phyloP scores from a whole-genome alignment of 2,113 vertebrate species.

The Myotis lucifugus region DNA sequence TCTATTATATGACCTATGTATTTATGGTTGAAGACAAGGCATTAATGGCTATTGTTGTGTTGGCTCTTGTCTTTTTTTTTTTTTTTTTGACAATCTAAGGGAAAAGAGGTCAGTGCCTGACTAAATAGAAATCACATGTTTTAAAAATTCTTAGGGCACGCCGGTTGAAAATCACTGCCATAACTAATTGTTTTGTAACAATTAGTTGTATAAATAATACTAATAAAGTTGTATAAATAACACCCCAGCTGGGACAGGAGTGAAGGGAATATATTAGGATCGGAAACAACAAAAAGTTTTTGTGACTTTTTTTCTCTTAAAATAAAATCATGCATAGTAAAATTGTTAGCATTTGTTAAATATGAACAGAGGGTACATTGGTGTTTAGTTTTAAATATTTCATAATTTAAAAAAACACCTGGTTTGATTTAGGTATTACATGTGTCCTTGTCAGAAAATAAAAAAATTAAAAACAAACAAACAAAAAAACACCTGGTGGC shows the following conservation, averaged over 20 bases:
- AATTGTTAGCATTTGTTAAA: conserved; percentile 1
- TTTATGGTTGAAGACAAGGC: neutral
- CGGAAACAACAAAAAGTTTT: neutral
- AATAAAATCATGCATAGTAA: neutral
- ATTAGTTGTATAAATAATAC: neutral
- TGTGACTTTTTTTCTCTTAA: neutral
- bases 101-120: neutral
- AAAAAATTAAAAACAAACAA: too few species aligned
- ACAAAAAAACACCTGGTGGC: neutral
- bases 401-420: neutral
- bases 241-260: neutral
- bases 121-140: neutral
- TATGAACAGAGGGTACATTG: neutral
- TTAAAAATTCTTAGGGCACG: neutral
- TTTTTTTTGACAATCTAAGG: neutral
- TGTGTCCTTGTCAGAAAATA: too few species aligned
- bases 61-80: neutral
- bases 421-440: neutral
- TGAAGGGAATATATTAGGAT: neutral
- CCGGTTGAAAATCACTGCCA: neutral
- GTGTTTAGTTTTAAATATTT: conserved; percentile 30
- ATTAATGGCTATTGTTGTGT: neutral
- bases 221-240: neutral
- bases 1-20: neutral
- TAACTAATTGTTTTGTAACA: conserved; percentile 7